Base-by-base conservation (phyloP, 1,140 invertebrate species). In the Pteromalus puparum region DNA sequence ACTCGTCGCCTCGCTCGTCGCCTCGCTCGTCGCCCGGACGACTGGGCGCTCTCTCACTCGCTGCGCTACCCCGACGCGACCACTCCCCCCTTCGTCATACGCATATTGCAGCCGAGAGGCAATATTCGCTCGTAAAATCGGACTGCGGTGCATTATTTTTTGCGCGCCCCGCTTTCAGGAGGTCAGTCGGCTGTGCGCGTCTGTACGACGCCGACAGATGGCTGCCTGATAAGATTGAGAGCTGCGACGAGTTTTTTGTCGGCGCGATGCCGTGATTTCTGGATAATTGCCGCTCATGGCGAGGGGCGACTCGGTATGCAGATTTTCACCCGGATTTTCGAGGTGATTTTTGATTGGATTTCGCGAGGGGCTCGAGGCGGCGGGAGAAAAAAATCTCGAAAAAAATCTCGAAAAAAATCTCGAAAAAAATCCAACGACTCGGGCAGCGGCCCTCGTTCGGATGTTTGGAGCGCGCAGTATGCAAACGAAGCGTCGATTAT, bases 141-240 rank as follows among this genome's bases (percentile, higher is more conserved):
- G 21, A 61, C 53, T 61, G 21, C 5, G 21, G 18, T 61, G 53
- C 53, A 61, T 61, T 61, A 61, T 61, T 61, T 61, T 61, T 61
- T 61, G 53, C 53, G 21, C 53, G 18, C 53, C 53, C 53, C 53
- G 26, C 30, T 48, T 46, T 73, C 46, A 30, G 34, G 81, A 82
- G 81, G 48, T 75, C 72, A 75, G 72, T 75, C 46, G 42, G 53
- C 48, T 67, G 81, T 18, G 67, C 28, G 24, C 24, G n/a, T n/a
- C n/a, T n/a, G n/a, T n/a, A n/a, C n/a, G 68, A 70, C 30, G 42
- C 73, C 53, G 72, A 83, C 81, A 83, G 81, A 83, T 83, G 81
- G 75, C 26, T 21, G 24, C 38, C 30, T 70, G 81, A 83, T 83
- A 83, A 83, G 81, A 76, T 77, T 77, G 28, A 28, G 53, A 30